Base-by-base conservation (phyloP, 2,113 vertebrate species). In the Bolborhynchus lineola region DNA sequence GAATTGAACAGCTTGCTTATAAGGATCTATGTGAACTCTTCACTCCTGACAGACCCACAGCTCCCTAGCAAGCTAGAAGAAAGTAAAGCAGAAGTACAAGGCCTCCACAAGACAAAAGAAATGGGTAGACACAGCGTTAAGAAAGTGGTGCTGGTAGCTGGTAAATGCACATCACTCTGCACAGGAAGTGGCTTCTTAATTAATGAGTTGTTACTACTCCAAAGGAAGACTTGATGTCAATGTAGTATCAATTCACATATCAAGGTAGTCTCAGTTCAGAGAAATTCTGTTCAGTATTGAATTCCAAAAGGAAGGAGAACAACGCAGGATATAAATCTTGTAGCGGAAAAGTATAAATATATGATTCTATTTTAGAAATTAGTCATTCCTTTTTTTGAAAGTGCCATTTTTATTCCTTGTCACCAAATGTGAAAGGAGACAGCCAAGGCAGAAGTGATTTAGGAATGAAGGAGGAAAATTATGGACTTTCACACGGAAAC, bases 341-440 rank as follows among this genome's bases (percentile, higher is more conserved):
- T 8, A 35, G n/a, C 29, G 64, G 0, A 1, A 46, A 91, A 68
- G 20, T 52, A 86, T 55, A 86, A 93, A 94, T 86, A 68, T 26
- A 92, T 24, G 0, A 33, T 92, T 82, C 87, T 71, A 12, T 55
- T 83, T 86, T 19, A 88, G 50, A 86, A 92, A 92, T 88, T 47
- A 93, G 72, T 90, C 53, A 64, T 88, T 49, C 35, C 9, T 39
- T 63, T 44, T 83, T 75, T 63, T 53, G 13, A 46, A 88, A 92
- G 26, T 75, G 52, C 9, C 76, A 65, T 88, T 95, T 94, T 93
- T 81, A 95, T 88, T 92, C 77, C 86, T 86, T 93, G 64, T 75
- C 86, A 84, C 47, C 55, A 77, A 71, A 90, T 1, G 0, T 79
- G 76, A 86, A 88, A 81, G 85, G 70, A 90, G 72, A 68, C 72